A percentile compares a stretch with the other conserved stretches of the same genome.
phyloP scores from a whole-genome alignment of 2,888 invertebrate species.

The Germaria angustata region DNA sequence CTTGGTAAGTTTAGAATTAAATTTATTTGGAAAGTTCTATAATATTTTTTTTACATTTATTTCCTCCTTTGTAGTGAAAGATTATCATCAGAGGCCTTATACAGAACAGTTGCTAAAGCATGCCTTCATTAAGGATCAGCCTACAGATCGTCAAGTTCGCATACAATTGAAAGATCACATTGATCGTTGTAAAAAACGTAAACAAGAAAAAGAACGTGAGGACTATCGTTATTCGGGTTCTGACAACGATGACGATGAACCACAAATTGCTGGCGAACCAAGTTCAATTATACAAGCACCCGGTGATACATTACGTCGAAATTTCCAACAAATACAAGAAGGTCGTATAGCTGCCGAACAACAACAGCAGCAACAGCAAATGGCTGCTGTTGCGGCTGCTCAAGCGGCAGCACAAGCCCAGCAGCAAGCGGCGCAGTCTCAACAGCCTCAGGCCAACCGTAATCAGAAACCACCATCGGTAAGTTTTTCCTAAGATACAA shows the following conservation, averaged over 20 bases:
- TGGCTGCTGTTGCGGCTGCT: constrained; percentile 73
- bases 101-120: constrained; percentile 98
- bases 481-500: constrained; percentile 51
- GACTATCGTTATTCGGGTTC: constrained; percentile 95
- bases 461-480: constrained; percentile 80
- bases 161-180: constrained; percentile 99
- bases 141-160: constrained; percentile 98
- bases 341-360: constrained; percentile 84
- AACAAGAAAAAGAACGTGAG: constrained; percentile 91
- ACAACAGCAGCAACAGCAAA: constrained; percentile 82
- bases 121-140: constrained; percentile 98
- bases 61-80: constrained; percentile 86
- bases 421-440: constrained; percentile 78
- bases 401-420: constrained; percentile 74
- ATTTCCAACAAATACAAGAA: constrained; percentile 98
- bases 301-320: constrained; percentile 96
- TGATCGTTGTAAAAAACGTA: constrained; percentile 97
- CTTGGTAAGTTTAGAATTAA: constrained; percentile 80
- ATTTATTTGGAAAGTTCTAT: background rate
- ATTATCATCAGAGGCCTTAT: constrained; percentile 98
- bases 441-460: constrained; percentile 83
- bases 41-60: constrained; percentile 41
- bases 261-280: constrained; percentile 94
- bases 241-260: constrained; percentile 98
- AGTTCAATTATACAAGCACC: constrained; percentile 93